Evolutionary conservation across 2,113 vertebrate species (phyloP), one percentile per base, ranked within the genome.

Genomic region (Pavo muticus): DNA sequence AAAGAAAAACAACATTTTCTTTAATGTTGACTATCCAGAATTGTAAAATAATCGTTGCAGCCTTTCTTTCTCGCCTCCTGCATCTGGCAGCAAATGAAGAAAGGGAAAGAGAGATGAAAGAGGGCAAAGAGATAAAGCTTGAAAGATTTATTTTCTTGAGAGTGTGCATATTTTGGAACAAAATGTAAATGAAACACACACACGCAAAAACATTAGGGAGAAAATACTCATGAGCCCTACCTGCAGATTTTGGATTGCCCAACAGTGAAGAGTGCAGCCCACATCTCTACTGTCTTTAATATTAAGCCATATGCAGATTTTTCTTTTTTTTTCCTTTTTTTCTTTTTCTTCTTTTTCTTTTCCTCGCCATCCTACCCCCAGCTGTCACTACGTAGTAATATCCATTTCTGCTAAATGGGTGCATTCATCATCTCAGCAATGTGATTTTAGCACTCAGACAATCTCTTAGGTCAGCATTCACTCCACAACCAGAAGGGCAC

Each of bases 351-450:
- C 30, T 24, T 88, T 30, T 84, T 71, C 30, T 27, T 56, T 61
- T 48, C 20, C 17, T 57, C 40, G 4, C 42, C 20, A 21, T 63
- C 57, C 61, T 42, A 30, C 11, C 50, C 61, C 61, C 18, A 30
- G 52, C 19, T 23, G 30, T 47, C 64, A 32, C 45, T 35, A 0
- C 14, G 27, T 44, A 50, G 29, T 77, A 24, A 1, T 5, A 35
- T 29, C 23, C 16, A 3, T 29, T 30, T 48, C 48, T 64, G 59
- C 27, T 23, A 5, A 59, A 17, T 21, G 76, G 39, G 24, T 14
- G 37, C 17, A 6, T 9, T 4, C 1, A n/a, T 42, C 20, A 8
- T 61, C 25, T 69, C 2, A 2, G 8, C 10, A n/a, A 24, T 12
- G 35, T 19, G 44, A 52, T 67, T 83, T 73, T 61, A 67, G 48